A percentile compares a stretch with the other conserved stretches of the same genome.
These are phyloP conservation scores for Gobius niger DNA, from an alignment of 2,113 vertebrate species.

Conservation along the genomic window DNA sequence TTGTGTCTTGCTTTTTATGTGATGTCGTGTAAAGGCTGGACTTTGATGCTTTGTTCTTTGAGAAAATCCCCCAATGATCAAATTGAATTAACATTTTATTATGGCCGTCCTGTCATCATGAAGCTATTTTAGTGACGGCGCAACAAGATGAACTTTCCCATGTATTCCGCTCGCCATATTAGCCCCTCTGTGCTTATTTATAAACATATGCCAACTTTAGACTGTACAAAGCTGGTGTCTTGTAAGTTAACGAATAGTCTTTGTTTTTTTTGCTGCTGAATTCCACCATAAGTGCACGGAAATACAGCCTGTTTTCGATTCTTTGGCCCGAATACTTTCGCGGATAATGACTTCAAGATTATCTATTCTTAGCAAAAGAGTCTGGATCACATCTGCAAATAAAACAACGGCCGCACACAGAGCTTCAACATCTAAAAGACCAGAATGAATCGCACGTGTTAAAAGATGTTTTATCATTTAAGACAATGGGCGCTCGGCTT, in stretches of 20 bases:
- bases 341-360: slow-evolving; percentile 10
- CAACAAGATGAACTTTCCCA: too few relatives aligned
- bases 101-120: background rate
- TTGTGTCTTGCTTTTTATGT: background rate
- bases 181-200: too few relatives aligned
- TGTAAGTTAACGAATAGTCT: background rate
- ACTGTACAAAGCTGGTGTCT: background rate
- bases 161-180: too few relatives aligned
- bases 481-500: too few relatives aligned
- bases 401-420: background rate
- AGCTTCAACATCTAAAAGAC: background rate
- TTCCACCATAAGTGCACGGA: background rate
- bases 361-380: background rate
- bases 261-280: background rate
- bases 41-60: background rate
- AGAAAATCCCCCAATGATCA: background rate
- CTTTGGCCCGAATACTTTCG: background rate
- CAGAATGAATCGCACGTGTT: background rate
- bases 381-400: slow-evolving; percentile 1
- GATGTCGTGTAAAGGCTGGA: background rate
- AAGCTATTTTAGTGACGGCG: too few relatives aligned
- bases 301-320: background rate
- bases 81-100: background rate
- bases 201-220: too few relatives aligned
- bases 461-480: background rate